These are phyloP conservation scores for Fregata magnificens DNA, from an alignment of 2,113 vertebrate genomes.

Conservation along the genomic window DNA sequence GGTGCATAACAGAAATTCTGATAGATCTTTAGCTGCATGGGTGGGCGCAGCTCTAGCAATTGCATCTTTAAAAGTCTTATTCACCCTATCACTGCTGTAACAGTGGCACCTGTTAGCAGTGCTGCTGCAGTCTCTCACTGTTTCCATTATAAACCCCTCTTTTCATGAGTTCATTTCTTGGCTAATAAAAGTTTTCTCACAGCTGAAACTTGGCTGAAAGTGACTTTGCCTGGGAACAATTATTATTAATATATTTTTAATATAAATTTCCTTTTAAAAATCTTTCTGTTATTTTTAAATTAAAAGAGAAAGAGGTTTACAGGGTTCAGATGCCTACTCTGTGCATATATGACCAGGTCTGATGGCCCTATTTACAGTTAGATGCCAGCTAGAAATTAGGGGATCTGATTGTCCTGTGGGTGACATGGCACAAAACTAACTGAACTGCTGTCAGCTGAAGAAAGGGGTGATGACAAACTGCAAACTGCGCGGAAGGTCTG, in stretches of 20 bases:
- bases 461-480: background rate
- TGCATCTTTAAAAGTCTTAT: background rate
- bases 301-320: background rate
- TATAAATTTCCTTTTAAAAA: slow-evolving; percentile 26
- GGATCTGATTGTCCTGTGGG: background rate
- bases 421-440: background rate
- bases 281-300: slow-evolving; percentile 32
- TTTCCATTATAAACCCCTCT: slow-evolving; percentile 21
- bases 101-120: slow-evolving; percentile 27
- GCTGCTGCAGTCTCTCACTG: background rate
- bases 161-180: slow-evolving; percentile 41
- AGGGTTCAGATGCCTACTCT: background rate
- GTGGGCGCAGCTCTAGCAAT: background rate
- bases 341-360: background rate
- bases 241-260: slow-evolving; percentile 34
- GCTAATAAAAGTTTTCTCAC: slow-evolving; percentile 33
- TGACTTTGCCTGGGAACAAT: slow-evolving; percentile 22
- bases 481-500: background rate
- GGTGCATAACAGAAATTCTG: background rate
- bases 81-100: background rate
- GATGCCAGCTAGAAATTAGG: background rate
- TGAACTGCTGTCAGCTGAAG: background rate
- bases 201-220: slow-evolving; percentile 45
- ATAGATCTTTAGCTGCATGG: slow-evolving; percentile 17
- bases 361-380: background rate